Evolutionary conservation across 2,888 invertebrate genomes (phyloP), one percentile per base, ranked within the genome.

Genomic region (Tetranychus piercei): DNA sequence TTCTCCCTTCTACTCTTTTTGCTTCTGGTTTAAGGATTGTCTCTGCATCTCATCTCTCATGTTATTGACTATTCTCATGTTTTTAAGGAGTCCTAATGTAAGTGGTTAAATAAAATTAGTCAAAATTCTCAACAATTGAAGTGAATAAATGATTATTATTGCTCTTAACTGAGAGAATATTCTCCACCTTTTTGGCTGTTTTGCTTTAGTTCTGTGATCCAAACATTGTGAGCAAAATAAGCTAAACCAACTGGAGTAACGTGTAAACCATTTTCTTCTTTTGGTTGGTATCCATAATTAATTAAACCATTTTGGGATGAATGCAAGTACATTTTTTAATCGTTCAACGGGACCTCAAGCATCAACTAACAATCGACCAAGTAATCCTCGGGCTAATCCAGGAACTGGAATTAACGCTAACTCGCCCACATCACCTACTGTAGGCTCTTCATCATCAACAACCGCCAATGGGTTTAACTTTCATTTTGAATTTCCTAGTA

Each of bases 401-500:
- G 15, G 55, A 15, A 55, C 55, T 55, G 55, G 55, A 15, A 55
- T 55, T 7, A 55, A 55, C 55, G 11, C 55, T 9, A 55, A 55
- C 55, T 15, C 34, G 3, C 9, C 55, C 5, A 15, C 55, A 55
- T 15, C 55, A 55, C 55, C 55, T 55, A 55, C 55, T 55, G 55
- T 15, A 55, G 55, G 15, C 15, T 55, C 55, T 15, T 55, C 55
- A 55, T 55, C 55, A 6, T 15, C 55, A 9, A 7, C 55, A 55
- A 55, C 55, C 55, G 15, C 55, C 69, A 23, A 23, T 23, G 69
- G 22, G 69, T 69, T 69, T 69, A 23, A 23, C n/a, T 23, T 69
- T 69, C 11, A 9, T 69, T 69, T 69, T 69, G 69, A 69, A 23
- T 69, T 69, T 23, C 69, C 69, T 23, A 69, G 69, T 11, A 69